Conservation (phyloP, 2,113 vertebrate species). For the Siniperca knerii region DNA sequence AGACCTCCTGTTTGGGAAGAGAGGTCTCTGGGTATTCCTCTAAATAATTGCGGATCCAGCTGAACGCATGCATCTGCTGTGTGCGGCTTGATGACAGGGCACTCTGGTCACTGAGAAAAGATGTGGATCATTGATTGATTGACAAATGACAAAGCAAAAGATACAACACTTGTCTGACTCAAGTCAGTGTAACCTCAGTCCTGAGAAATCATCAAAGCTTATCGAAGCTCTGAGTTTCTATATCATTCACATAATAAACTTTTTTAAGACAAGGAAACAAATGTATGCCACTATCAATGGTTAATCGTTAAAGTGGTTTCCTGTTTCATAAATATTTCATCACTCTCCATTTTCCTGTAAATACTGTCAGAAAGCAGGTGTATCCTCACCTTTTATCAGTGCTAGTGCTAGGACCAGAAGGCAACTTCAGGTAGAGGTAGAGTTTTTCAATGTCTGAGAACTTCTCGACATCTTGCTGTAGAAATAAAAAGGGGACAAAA, state of each 20-base stretch:
- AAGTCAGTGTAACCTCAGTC: not conserved
- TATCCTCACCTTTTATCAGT: slow-evolving; percentile 91
- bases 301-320: not conserved
- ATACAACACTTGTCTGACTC: not conserved
- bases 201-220: not conserved
- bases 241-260: not conserved
- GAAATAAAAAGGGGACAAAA: slow-evolving; percentile 53
- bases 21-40: slow-evolving; percentile 98
- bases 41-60: slow-evolving; percentile 96
- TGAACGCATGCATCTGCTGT: slow-evolving; percentile 97
- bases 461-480: slow-evolving; percentile 99
- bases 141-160: not conserved
- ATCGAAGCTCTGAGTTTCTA: not conserved
- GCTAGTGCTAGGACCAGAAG: slow-evolving; percentile 94
- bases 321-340: slow-evolving; percentile 2
- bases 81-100: slow-evolving; percentile 95
- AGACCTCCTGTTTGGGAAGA: slow-evolving; percentile 99
- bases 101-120: slow-evolving; percentile 90
- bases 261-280: not conserved
- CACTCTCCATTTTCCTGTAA: not conserved
- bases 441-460: slow-evolving; percentile 99
- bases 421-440: slow-evolving; percentile 99
- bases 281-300: not conserved
- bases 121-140: not conserved
- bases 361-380: not conserved